phyloP scores from a whole-genome alignment of 2,113 vertebrate species.

The Ranitomeya variabilis region DNA sequence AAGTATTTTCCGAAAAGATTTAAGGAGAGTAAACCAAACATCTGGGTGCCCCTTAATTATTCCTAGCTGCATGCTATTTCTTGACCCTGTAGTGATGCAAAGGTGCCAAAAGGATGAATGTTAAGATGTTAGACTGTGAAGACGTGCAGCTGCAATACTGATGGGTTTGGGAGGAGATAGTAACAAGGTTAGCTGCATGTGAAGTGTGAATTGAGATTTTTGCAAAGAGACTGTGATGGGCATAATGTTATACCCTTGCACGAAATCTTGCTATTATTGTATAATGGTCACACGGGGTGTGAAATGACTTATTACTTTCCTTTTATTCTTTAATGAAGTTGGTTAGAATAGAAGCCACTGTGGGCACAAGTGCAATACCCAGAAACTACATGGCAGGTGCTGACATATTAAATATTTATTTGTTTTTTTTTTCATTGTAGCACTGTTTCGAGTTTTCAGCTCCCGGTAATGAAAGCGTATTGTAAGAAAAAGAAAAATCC shows the following conservation, averaged over 20 bases:
- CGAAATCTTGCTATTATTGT: constrained; percentile 83
- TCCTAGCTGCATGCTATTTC: constrained; percentile 80
- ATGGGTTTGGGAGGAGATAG: constrained; percentile 81
- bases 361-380: constrained; percentile 69
- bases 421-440: constrained; percentile 59
- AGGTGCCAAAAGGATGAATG: constrained; percentile 90
- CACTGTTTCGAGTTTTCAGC: constrained; percentile 60
- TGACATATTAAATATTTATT: constrained; percentile 76
- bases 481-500: constrained; percentile 37
- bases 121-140: constrained; percentile 87
- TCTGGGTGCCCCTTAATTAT: constrained; percentile 86
- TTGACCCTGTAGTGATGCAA: constrained; percentile 81
- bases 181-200: constrained; percentile 90
- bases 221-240: constrained; percentile 85
- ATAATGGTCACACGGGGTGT: constrained; percentile 81
- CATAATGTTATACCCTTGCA: constrained; percentile 83
- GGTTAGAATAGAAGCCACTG: constrained; percentile 70
- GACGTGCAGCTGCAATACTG: constrained; percentile 82
- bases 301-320: constrained; percentile 87
- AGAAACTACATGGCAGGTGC: constrained; percentile 70
- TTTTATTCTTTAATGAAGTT: constrained; percentile 87
- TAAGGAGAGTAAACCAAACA: constrained; percentile 76
- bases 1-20: constrained; percentile 66
- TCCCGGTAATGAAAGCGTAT: constrained; percentile 57
- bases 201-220: constrained; percentile 92